Base-by-base conservation (phyloP, 92 coral and sea anemone genomes). In the Heteractis magnifica region DNA sequence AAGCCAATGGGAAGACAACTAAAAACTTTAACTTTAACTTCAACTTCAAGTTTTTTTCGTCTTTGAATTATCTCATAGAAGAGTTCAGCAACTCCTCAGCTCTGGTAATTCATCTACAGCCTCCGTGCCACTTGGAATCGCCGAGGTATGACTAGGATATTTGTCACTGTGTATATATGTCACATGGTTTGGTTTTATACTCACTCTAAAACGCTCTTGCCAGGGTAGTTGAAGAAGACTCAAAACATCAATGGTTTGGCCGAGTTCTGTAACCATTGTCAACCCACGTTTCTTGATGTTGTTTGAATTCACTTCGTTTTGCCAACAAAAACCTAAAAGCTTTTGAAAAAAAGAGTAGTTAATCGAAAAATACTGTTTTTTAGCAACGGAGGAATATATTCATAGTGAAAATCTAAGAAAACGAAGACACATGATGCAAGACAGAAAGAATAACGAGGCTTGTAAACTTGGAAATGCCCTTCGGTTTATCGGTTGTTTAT, bases 161-260 rank as follows among this genome's bases (percentile, higher is more conserved):
- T 1, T 26, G 44, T 34, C 44, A 34, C 44, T 34, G 44, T 2
- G 44, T 34, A 34, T 34, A 34, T 34, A 34, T 34, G 44, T 34
- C 3, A 34, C 2, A 34, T 34, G 3, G 2, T 2, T 34, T 34
- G 44, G 44, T 34, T 34, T 52, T 12, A 20, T 15, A 79, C 95
- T 75, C 76, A 96, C 99, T 93, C 99, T 84, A 11, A 96, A 88
- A 49, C 99, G 89, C 74, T 96, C 94, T 72, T 94, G 99, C 99
- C 99, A 96, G 23, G 99, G 93, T 74, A 89, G 73, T 65, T 94
- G 98, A 19, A 96, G 19, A 19, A 96, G 75, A 15, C 79, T 65
- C 77, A 96, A 82, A n/a, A 96, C 90, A 15, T 88, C 93, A n/a
- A 96, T 48, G 10, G 90, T 90, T 26, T 86, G 52, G 15, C 99